These are phyloP conservation scores for Lepidochrysops patricia DNA, from an alignment of 2,888 invertebrate species.

Conservation along the genomic window DNA sequence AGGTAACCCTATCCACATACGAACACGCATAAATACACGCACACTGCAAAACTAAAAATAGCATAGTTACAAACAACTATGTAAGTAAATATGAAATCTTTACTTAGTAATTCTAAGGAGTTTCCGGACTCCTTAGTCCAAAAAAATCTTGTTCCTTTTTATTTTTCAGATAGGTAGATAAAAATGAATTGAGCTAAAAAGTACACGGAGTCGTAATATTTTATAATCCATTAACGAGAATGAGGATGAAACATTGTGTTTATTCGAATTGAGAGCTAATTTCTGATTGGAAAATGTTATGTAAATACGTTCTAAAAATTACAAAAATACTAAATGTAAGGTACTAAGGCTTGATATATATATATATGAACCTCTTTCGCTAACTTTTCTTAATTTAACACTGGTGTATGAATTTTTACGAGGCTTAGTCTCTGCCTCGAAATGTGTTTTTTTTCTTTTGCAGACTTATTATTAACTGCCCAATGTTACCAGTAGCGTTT, in stretches of 20 bases:
- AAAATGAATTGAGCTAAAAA: background rate
- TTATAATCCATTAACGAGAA: background rate
- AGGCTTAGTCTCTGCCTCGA: background rate
- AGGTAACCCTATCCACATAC: background rate
- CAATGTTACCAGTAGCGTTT: no score
- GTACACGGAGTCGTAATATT: background rate
- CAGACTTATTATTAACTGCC: no score
- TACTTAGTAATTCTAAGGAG: background rate
- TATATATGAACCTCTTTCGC: background rate
- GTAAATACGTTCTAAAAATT: background rate
- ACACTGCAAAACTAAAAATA: background rate
- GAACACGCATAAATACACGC: conserved; percentile 5
- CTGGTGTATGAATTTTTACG: background rate
- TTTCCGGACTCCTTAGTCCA: background rate
- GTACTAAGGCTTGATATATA: background rate
- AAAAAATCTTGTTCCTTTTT: conserved; percentile 5
- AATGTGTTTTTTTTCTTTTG: background rate
- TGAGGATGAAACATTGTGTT: background rate
- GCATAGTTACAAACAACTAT: background rate
- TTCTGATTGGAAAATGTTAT: background rate
- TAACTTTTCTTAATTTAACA: background rate
- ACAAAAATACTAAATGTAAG: background rate
- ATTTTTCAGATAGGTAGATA: background rate
- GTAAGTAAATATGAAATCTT: background rate
- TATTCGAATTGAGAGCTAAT: background rate